These are phyloP conservation scores for Prostheceraeus crozeri DNA, from an alignment of 2,888 invertebrate species.

Conservation along the genomic window DNA sequence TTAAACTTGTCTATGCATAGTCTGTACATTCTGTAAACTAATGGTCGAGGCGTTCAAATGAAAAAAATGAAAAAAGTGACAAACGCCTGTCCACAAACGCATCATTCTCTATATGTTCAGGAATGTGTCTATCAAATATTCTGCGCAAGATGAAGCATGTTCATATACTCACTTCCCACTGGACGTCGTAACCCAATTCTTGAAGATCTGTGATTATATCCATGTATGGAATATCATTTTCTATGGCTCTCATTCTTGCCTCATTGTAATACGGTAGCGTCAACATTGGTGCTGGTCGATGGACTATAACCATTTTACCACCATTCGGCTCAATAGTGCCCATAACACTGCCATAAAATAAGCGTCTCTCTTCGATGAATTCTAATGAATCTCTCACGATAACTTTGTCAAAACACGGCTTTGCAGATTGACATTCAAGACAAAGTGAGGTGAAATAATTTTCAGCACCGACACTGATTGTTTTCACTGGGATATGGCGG, in stretches of 20 bases:
- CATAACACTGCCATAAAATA: conserved; percentile 46
- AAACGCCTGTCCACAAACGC: too few species aligned
- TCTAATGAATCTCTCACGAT: conserved; percentile 49
- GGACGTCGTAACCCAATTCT: conserved; percentile 45
- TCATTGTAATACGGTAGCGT: conserved; percentile 50
- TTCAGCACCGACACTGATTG: conserved; percentile 49
- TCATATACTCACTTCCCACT: conserved; percentile 45
- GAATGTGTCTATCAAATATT: neutral
- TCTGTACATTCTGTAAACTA: too few species aligned
- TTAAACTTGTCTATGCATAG: too few species aligned
- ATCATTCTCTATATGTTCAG: too few species aligned
- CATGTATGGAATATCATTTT: conserved; percentile 48
- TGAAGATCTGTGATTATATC: conserved; percentile 49
- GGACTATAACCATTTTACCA: conserved; percentile 49
- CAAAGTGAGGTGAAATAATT: conserved; percentile 45
- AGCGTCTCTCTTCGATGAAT: conserved; percentile 46
- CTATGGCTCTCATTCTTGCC: conserved; percentile 45
- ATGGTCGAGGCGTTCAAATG: too few species aligned
- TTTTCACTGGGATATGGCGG: conserved; percentile 45
- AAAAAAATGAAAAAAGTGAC: too few species aligned
- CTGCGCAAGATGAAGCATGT: neutral
- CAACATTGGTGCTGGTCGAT: conserved; percentile 47
- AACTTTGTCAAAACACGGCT: conserved; percentile 46
- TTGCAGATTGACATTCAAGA: conserved; percentile 37
- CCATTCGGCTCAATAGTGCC: conserved; percentile 43